phyloP scores from a whole-genome alignment of 2,888 invertebrate genomes.

The Scaeva pyrastri region DNA sequence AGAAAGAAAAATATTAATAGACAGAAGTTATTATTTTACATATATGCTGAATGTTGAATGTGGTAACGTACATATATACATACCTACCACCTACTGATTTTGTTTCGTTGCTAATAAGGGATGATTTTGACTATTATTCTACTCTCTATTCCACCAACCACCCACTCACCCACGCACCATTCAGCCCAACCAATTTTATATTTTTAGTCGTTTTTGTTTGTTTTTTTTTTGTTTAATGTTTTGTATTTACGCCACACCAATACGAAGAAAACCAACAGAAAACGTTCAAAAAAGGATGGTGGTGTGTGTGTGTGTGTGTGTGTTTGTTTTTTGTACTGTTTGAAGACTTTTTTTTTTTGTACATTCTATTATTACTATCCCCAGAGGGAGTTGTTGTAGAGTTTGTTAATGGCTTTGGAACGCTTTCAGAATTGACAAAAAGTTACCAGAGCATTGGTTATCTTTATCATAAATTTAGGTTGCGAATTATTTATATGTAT shows the following conservation, averaged over 20 bases:
- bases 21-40: conserved; percentile 14
- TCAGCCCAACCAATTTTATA: conserved; percentile 45
- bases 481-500: not conserved
- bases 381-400: conserved; percentile 60
- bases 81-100: not conserved
- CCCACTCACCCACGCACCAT: conserved; percentile 44
- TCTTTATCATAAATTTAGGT: conserved; percentile 20
- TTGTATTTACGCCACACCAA: conserved; percentile 40
- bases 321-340: not conserved
- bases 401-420: conserved; percentile 68
- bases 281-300: conserved; percentile 59
- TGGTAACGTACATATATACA: not conserved
- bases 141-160: conserved; percentile 13
- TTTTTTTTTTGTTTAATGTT: conserved; percentile 29
- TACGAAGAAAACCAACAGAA: conserved; percentile 56
- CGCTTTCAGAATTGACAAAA: conserved; percentile 50
- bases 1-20: conserved; percentile 34
- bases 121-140: conserved; percentile 12
- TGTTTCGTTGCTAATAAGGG: conserved; percentile 8
- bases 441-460: conserved; percentile 10
- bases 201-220: conserved; percentile 45
- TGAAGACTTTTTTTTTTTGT: conserved; percentile 26
- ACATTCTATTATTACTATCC: conserved; percentile 59
- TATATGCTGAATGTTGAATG: not conserved
- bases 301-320: too few relatives aligned